Base-by-base conservation (phyloP, 2,113 vertebrate genomes). In the Thalassoma bifasciatum region DNA sequence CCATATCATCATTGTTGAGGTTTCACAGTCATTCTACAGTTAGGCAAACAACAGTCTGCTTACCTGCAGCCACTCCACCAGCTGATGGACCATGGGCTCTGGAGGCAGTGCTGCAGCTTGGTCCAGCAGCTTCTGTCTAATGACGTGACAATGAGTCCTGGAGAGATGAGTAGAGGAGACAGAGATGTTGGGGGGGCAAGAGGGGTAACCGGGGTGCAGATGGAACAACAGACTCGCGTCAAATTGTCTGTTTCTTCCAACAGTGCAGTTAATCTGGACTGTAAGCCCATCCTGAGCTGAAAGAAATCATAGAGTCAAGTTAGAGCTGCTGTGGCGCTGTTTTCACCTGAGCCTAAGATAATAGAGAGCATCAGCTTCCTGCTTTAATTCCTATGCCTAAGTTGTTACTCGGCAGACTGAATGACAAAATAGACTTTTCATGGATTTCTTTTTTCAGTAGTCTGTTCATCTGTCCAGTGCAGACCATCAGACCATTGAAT, bases 51-150 rank as follows among this genome's bases (percentile, higher is more conserved):
- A 17, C 12, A 13, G 0, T 17, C 1, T 37, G 23, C 7, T 56
- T 51, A 90, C 88, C 77, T 88, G 85, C 2, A 74, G 6, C 42
- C 73, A 62, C 36, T 75, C 58, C 0, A 90, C 67, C 6, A 90
- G 79, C 57, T 79, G 66, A 37, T 83, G 86, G 0, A 90, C 42
- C 86, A 88, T 88, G 0, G 86, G 83, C 4, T 90, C 81, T 16
- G 64, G 59, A 1, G 73, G 51, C 14, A 88, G 56, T 7, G 64
- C 19, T 7, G 73, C 76, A 19, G 88, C 88, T 26, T 62, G 76
- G 6, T 73, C 56, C 17, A 74, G 71, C 34, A 90, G 79, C 61
- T 76, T 75, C 47, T 67, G 85, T 40, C 76, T 82, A 66, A 89
- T 53, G 66, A 3, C 1, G 22, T 57, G 59, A 79, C 88, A 88